Conservation (phyloP, 2,888 invertebrate genomes). For the Microctonus hyperodae region DNA sequence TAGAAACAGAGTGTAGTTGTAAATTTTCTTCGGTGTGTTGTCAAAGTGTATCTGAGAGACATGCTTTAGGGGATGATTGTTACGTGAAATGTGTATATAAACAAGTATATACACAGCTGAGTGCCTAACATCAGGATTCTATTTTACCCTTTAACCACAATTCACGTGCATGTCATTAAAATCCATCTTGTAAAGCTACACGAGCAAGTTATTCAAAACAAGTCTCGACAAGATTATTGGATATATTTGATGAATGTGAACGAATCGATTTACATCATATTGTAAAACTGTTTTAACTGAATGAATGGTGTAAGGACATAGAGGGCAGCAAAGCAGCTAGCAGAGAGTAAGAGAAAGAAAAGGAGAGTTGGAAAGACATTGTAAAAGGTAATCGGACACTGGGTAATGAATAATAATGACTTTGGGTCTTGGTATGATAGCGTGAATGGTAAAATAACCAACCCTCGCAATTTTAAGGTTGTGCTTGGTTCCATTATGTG, state of each 20-base stretch:
- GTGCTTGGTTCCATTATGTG: constrained; percentile 50
- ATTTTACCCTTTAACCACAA: neutral
- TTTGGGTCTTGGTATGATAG: constrained; percentile 44
- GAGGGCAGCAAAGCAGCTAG: too few relatives aligned
- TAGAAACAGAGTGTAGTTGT: constrained; percentile 34
- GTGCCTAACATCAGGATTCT: constrained; percentile 36
- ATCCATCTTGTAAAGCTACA: neutral
- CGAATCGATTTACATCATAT: constrained; percentile 8
- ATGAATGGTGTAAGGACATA: neutral
- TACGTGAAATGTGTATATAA: too few relatives aligned
- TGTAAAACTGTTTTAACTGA: constrained; percentile 4
- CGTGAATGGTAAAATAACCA: constrained; percentile 10
- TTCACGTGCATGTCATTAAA: neutral
- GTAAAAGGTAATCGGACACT: constrained; percentile 41
- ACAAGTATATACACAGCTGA: constrained; percentile 45
- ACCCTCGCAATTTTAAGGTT: constrained; percentile 23
- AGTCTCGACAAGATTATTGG: neutral
- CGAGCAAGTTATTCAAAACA: neutral
- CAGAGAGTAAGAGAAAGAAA: constrained; percentile 9
- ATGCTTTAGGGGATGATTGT: constrained; percentile 52
- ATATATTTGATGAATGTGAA: constrained; percentile 4
- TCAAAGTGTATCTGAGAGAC: constrained; percentile 49
- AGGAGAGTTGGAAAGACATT: constrained; percentile 18
- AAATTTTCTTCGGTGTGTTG: constrained; percentile 41
- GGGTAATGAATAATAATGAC: constrained; percentile 61